Conservation (phyloP, 2,113 vertebrate genomes). For the Heterotis niloticus region DNA sequence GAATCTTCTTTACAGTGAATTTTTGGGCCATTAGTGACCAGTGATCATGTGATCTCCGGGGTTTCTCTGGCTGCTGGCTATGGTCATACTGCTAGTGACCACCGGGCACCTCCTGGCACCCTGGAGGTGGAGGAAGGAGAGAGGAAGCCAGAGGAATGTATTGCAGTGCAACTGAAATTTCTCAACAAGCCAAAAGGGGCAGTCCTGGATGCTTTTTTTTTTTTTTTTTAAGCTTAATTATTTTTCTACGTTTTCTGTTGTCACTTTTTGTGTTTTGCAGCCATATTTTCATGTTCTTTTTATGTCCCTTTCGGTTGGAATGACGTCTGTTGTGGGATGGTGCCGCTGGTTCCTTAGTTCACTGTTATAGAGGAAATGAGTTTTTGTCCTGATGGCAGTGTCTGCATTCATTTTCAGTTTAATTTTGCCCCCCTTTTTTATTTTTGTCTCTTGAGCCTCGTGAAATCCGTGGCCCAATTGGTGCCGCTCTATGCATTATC, state of each 20-base stretch:
- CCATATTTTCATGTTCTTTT: not conserved
- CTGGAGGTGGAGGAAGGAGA: not conserved
- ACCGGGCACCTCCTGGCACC: not conserved
- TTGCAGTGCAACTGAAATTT: not conserved
- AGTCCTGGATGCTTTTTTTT: not conserved
- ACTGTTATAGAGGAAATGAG: not conserved
- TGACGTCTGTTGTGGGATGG: not conserved
- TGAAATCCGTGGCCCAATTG: slow-evolving; percentile 43
- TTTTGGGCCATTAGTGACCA: not conserved
- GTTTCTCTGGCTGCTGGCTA: not conserved
- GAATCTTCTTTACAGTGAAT: not conserved
- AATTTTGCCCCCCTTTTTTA: not conserved
- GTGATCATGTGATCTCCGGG: not conserved
- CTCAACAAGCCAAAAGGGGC: not conserved
- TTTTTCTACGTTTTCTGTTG: not conserved
- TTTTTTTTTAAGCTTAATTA: not conserved
- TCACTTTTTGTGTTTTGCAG: not conserved
- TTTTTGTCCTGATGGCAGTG: not conserved
- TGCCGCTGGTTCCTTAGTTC: not conserved
- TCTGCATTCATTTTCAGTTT: not conserved
- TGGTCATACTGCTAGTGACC: not conserved
- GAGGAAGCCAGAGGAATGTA: not conserved
- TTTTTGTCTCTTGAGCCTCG: slow-evolving; percentile 28
- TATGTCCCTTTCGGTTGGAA: not conserved
- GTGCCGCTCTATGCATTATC: slow-evolving; percentile 50